Conservation (phyloP, 2,888 invertebrate genomes). For the Ceriagrion tenellum region DNA sequence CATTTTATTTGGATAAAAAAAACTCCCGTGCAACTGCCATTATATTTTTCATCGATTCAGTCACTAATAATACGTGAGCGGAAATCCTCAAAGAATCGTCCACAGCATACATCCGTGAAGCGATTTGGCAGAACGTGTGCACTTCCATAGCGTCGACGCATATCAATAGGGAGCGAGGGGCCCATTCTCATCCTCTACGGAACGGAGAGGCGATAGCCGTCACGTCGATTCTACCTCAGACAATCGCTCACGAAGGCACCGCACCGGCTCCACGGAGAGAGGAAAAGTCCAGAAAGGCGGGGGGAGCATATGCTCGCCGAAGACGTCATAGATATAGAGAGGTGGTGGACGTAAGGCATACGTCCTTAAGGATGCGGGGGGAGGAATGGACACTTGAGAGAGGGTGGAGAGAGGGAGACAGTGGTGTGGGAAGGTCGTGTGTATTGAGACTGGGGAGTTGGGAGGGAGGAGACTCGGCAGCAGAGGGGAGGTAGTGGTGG, state of each 20-base stretch:
- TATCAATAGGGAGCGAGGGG: not conserved
- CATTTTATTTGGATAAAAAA: no score
- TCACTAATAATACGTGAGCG: no score
- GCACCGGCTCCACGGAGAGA: not conserved
- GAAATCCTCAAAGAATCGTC: no score
- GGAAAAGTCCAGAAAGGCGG: conserved; percentile 4
- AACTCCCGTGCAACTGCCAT: no score
- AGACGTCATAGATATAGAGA: conserved; percentile 6
- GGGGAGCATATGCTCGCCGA: not conserved
- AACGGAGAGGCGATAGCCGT: not conserved
- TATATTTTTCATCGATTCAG: no score
- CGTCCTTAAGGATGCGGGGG: not conserved
- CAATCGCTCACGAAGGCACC: not conserved
- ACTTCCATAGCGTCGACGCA: no score
- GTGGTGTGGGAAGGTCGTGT: no score
- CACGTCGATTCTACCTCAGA: not conserved
- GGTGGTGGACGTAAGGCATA: not conserved
- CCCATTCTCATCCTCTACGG: not conserved
- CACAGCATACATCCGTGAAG: no score
- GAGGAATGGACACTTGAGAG: not conserved
- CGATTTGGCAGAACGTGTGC: no score
- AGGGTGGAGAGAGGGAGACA: no score
- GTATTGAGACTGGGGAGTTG: not conserved
- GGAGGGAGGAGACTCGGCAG: not conserved
- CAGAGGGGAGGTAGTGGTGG: conserved; percentile 5